A percentile compares a stretch with the other conserved stretches of the same genome.
phyloP scores from a whole-genome alignment of 2,113 vertebrate species.

The Carassius gibelio region DNA sequence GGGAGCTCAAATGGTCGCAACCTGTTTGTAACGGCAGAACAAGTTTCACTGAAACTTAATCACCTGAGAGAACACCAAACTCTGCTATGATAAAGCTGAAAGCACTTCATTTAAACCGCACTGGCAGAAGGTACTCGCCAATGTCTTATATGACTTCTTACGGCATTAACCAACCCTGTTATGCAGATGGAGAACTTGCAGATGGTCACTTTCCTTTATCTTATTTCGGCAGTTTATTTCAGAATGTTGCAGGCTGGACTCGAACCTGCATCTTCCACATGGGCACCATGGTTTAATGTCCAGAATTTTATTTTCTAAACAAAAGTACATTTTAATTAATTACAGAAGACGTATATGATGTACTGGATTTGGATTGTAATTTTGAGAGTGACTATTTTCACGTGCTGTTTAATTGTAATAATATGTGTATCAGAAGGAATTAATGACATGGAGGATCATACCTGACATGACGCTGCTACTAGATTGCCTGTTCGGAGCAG shows the following conservation, averaged over 20 bases:
- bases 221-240: not conserved
- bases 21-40: conserved; percentile 44
- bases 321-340: not conserved
- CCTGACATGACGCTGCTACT: not conserved
- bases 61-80: conserved; percentile 52
- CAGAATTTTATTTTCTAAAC: not conserved
- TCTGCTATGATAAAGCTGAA: conserved; percentile 46
- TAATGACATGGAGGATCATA: not conserved
- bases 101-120: conserved; percentile 26
- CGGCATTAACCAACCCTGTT: not conserved
- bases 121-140: conserved; percentile 45
- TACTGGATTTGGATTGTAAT: not conserved
- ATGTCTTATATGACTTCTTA: conserved; percentile 30
- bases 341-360: not conserved
- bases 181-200: not conserved
- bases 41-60: conserved; percentile 50
- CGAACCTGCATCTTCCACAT: not conserved
- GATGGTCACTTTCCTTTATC: not conserved
- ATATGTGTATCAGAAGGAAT: not conserved
- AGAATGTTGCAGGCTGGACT: not conserved
- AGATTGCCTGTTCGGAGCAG: not conserved
- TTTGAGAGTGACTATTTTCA: not conserved
- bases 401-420: not conserved
- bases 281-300: not conserved
- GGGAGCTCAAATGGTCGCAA: conserved; percentile 44